Evolutionary conservation across 2,113 vertebrate genomes (phyloP).

Genomic region (Chrysemys picta): DNA sequence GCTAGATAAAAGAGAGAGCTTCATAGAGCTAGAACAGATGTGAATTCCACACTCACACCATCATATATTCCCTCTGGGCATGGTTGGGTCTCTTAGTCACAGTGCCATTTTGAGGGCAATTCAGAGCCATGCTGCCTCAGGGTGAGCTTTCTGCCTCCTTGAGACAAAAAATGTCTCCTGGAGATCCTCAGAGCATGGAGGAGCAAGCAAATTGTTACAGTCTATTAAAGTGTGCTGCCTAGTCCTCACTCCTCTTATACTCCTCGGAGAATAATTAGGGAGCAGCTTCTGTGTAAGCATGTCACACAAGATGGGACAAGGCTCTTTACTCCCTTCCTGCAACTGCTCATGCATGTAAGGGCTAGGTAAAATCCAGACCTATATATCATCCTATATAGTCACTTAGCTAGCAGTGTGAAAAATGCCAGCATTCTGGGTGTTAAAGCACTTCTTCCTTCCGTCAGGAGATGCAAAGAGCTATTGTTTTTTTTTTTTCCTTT

Average conservation of each 20-base stretch:
- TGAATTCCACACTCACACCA: neutral
- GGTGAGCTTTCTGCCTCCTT: neutral
- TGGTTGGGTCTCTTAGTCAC: neutral
- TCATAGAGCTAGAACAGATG: neutral
- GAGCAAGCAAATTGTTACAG: neutral
- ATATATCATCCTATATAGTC: neutral
- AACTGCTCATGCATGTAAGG: neutral
- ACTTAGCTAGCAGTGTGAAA: neutral
- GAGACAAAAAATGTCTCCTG: neutral
- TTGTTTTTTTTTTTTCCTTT: neutral
- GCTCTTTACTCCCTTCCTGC: neutral
- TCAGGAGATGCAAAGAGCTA: neutral
- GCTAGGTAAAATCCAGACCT: neutral
- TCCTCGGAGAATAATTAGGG: neutral
- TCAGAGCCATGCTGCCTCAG: neutral
- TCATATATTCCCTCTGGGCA: neutral
- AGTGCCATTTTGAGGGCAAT: neutral
- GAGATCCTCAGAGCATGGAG: neutral
- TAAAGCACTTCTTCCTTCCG: neutral
- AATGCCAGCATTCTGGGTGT: neutral
- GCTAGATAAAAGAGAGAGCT: neutral
- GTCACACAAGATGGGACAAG: fast-evolving
- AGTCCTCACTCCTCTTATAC: neutral
- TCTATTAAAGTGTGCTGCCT: neutral
- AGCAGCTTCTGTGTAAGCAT: neutral